Percentiles rank a stretch among this genome's conserved stretches.
Evolutionary conservation across 2,888 invertebrate genomes (phyloP).

Genomic region (Oxyteleia sp.): DNA sequence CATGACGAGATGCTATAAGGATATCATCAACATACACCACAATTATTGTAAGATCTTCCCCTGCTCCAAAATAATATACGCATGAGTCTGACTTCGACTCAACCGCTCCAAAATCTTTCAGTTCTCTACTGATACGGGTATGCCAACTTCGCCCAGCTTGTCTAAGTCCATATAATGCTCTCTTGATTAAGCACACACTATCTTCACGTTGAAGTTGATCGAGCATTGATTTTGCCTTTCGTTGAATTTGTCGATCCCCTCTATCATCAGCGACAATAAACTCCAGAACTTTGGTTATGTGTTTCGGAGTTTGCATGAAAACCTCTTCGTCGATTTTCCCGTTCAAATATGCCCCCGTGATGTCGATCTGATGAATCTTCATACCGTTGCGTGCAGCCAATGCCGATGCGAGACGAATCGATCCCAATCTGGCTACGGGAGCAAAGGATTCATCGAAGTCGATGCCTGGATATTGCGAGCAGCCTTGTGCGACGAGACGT

Average conservation of each 20-base stretch:
- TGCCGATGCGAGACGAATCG: background rate
- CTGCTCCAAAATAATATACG: slow-evolving; percentile 60
- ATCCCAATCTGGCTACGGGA: slow-evolving; percentile 26
- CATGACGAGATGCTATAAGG: slow-evolving; percentile 67
- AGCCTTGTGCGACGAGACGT: slow-evolving; percentile 16
- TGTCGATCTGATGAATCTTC: slow-evolving; percentile 11
- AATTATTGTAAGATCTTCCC: slow-evolving; percentile 66
- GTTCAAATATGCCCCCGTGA: slow-evolving; percentile 46
- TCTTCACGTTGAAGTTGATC: slow-evolving; percentile 3
- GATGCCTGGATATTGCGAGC: slow-evolving; percentile 17
- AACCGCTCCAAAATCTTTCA: slow-evolving; percentile 31
- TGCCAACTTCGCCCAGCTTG: slow-evolving; percentile 57
- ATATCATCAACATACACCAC: slow-evolving; percentile 78
- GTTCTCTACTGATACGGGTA: slow-evolving; percentile 13
- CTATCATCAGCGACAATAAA: background rate
- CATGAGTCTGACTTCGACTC: slow-evolving; percentile 57
- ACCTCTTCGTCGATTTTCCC: slow-evolving; percentile 47
- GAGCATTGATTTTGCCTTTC: slow-evolving; percentile 5
- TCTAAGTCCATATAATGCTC: slow-evolving; percentile 49
- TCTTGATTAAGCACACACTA: slow-evolving; percentile 50
- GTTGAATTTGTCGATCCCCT: background rate
- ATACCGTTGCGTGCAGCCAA: background rate
- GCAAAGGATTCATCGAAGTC: slow-evolving; percentile 31
- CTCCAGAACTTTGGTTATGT: slow-evolving; percentile 1
- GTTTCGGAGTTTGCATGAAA: slow-evolving; percentile 39